Percentiles rank a stretch among this genome's conserved stretches.
phyloP scores from a whole-genome alignment of 2,797 vertebrate genomes.

The Tragelaphus oryx region DNA sequence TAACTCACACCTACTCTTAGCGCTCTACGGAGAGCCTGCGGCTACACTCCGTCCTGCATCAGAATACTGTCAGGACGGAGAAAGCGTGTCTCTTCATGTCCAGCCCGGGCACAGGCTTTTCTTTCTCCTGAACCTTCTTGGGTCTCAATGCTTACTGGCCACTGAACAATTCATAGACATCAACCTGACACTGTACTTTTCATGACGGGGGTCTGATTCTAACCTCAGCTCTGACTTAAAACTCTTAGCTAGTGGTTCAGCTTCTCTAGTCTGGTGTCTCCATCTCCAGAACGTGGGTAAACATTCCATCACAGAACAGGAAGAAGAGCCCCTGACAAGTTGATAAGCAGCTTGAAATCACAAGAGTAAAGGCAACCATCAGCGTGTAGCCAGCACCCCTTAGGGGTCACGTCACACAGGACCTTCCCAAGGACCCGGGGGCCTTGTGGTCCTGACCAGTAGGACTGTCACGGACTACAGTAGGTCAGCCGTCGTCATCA shows the following conservation, averaged over 20 bases:
- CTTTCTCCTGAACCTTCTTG: neutral
- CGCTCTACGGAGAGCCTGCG: neutral
- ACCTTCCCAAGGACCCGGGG: neutral
- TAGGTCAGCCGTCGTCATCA: neutral
- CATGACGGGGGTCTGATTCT: neutral
- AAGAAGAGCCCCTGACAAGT: neutral
- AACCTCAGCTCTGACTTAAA: neutral
- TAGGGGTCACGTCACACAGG: rapidly evolving
- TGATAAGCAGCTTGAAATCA: neutral
- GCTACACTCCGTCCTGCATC: neutral
- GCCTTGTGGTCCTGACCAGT: neutral
- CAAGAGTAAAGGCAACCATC: neutral
- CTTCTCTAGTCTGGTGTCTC: neutral
- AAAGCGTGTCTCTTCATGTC: rapidly evolving
- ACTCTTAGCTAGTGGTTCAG: neutral
- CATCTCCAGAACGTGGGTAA: neutral
- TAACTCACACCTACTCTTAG: neutral
- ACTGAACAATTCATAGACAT: neutral
- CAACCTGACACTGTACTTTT: neutral
- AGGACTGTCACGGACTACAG: rapidly evolving
- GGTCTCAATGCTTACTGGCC: neutral
- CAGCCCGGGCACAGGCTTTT: rapidly evolving
- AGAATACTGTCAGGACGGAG: neutral
- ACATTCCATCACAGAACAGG: neutral
- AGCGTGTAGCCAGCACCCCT: neutral